These are phyloP conservation scores for Paelopatides confundens DNA, from an alignment of 53 echinoderm and acorn worm genomes.

Conservation along the genomic window DNA sequence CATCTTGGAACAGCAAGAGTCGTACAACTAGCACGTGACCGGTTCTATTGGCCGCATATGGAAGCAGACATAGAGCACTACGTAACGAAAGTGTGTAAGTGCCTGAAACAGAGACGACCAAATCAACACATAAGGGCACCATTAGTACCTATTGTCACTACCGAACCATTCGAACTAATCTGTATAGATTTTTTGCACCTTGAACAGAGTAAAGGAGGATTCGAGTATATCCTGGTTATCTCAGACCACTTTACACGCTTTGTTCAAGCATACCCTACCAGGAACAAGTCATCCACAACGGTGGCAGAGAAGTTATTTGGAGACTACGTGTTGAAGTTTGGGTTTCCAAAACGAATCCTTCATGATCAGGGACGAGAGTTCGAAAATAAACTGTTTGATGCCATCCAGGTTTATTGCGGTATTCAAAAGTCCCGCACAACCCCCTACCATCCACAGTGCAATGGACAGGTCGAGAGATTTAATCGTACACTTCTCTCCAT, in stretches of 20 bases:
- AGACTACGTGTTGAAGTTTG: conserved; percentile 57
- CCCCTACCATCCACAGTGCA: not conserved
- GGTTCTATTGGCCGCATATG: conserved; percentile 67
- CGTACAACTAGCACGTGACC: conserved; percentile 46
- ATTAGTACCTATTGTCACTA: not conserved
- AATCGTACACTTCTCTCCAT: conserved; percentile 52
- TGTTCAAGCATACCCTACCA: conserved; percentile 57
- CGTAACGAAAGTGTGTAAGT: not conserved
- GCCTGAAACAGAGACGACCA: not conserved
- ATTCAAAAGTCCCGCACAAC: not conserved
- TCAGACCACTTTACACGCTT: conserved; percentile 67
- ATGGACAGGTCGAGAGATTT: conserved; percentile 24
- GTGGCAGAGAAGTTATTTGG: conserved; percentile 55
- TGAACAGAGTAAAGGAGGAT: conserved; percentile 54
- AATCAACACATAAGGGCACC: not conserved
- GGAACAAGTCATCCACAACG: conserved; percentile 48
- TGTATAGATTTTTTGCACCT: conserved; percentile 66
- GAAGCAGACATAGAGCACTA: conserved; percentile 20
- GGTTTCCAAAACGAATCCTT: conserved; percentile 51
- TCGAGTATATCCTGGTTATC: conserved; percentile 61
- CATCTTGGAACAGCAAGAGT: conserved; percentile 39
- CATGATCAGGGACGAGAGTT: conserved; percentile 72
- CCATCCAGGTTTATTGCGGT: not conserved
- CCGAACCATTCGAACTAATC: conserved; percentile 64
- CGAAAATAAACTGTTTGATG: conserved; percentile 53